These are phyloP conservation scores for Prionailurus bengalensis DNA, from an alignment of 2,113 vertebrate species.

Conservation along the genomic window DNA sequence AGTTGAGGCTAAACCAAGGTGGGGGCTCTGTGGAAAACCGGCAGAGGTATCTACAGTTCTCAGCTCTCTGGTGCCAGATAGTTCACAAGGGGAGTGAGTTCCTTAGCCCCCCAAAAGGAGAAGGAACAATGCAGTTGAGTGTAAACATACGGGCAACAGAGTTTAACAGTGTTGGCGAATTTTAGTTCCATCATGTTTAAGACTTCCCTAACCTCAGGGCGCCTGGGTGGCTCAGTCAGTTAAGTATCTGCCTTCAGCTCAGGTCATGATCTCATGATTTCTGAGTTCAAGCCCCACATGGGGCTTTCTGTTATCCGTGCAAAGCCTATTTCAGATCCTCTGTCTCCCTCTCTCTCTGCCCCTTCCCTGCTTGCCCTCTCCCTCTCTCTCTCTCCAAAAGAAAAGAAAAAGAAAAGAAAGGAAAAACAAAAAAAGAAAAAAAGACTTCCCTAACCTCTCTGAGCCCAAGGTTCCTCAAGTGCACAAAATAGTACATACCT, in stretches of 20 bases:
- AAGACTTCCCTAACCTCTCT: not conserved
- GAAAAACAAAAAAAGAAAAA: too few species aligned
- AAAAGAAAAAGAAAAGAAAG: too few species aligned
- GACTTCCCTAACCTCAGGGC: not conserved
- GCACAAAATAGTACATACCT: not conserved
- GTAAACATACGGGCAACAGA: accelerated
- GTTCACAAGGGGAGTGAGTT: accelerated
- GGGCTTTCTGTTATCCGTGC: too few species aligned
- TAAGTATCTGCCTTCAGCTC: too few species aligned
- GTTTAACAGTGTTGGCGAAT: not conserved
- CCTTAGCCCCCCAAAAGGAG: accelerated
- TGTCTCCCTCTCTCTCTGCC: too few species aligned
- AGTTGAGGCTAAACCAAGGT: not conserved
- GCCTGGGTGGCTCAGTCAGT: too few species aligned
- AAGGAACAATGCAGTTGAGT: too few species aligned
- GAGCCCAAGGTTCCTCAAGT: not conserved
- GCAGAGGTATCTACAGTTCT: not conserved
- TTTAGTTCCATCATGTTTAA: not conserved
- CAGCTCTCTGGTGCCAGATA: accelerated
- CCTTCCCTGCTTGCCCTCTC: too few species aligned
- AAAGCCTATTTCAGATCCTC: too few species aligned
- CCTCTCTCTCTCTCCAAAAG: too few species aligned
- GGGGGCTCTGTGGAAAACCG: not conserved
- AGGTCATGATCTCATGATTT: too few species aligned
- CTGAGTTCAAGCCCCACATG: too few species aligned